phyloP scores from a whole-genome alignment of 2,797 vertebrate species.

The Cossypha polioptera region DNA sequence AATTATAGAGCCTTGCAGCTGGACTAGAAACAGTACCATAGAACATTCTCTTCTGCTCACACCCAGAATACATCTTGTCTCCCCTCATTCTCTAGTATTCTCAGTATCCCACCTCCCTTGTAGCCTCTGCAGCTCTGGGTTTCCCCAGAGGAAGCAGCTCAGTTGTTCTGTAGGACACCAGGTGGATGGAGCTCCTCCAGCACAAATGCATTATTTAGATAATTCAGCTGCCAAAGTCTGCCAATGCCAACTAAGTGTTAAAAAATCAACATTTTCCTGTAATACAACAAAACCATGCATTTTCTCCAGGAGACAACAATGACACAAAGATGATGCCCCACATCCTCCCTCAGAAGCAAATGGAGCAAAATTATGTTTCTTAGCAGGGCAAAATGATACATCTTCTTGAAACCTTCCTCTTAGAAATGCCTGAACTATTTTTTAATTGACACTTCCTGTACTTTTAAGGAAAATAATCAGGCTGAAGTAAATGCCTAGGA shows the following conservation, averaged over 20 bases:
- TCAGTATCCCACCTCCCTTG: not conserved
- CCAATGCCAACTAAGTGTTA: not conserved
- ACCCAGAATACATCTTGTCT: not conserved
- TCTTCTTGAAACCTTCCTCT: conserved; percentile 3
- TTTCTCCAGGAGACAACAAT: not conserved
- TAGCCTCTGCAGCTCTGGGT: not conserved
- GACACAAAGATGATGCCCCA: not conserved
- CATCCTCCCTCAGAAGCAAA: not conserved
- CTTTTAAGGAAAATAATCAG: conserved; percentile 14
- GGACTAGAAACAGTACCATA: not conserved
- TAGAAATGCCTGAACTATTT: conserved; percentile 46
- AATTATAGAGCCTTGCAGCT: not conserved
- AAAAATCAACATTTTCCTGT: not conserved
- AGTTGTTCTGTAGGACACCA: not conserved
- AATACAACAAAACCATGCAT: not conserved
- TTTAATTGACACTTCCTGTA: conserved; percentile 38
- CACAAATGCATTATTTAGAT: not conserved
- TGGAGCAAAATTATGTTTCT: not conserved
- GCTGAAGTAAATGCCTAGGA: not conserved
- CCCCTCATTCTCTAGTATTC: not conserved
- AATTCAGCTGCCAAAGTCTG: not conserved
- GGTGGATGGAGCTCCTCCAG: not conserved
- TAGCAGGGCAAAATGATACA: not conserved
- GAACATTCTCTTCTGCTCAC: not conserved
- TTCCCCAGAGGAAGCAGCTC: not conserved